These are phyloP conservation scores for Tachycineta bicolor DNA, from an alignment of 2,113 vertebrate genomes.

Conservation along the genomic window DNA sequence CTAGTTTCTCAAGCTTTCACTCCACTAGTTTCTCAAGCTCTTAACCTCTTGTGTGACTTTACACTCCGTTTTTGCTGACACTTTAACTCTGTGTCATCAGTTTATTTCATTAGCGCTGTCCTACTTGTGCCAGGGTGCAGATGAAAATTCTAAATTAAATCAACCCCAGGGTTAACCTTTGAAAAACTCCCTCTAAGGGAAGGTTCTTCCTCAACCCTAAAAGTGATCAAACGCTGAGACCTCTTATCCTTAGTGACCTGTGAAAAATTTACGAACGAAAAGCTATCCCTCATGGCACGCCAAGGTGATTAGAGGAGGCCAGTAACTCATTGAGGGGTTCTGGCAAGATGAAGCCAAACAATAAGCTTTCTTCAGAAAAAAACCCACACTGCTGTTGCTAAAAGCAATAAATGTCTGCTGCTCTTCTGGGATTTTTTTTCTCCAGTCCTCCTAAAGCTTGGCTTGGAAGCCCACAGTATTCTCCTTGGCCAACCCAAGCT, in stretches of 20 bases:
- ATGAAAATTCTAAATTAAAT: constrained; percentile 10
- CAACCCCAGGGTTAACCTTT: background rate
- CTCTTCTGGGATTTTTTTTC: background rate
- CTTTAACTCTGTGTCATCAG: background rate
- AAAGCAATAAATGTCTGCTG: background rate
- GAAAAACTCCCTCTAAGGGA: background rate
- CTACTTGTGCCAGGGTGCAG: background rate
- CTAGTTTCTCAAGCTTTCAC: background rate
- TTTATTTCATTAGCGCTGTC: background rate
- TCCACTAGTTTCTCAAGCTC: background rate
- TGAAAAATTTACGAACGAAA: background rate
- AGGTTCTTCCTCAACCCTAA: background rate
- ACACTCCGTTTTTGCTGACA: background rate
- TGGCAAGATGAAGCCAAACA: background rate
- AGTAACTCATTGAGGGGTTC: background rate
- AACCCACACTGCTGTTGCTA: background rate
- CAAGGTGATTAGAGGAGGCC: background rate
- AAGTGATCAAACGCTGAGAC: background rate
- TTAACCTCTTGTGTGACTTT: background rate
- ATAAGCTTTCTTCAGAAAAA: background rate
- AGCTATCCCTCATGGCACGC: background rate
- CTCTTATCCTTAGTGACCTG: background rate
- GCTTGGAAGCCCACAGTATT: background rate
- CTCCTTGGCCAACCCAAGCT: background rate
- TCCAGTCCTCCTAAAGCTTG: background rate